Evolutionary conservation across 2,888 invertebrate species (phyloP), one percentile per base, ranked within the genome.

Genomic region (Campoplex nolae): DNA sequence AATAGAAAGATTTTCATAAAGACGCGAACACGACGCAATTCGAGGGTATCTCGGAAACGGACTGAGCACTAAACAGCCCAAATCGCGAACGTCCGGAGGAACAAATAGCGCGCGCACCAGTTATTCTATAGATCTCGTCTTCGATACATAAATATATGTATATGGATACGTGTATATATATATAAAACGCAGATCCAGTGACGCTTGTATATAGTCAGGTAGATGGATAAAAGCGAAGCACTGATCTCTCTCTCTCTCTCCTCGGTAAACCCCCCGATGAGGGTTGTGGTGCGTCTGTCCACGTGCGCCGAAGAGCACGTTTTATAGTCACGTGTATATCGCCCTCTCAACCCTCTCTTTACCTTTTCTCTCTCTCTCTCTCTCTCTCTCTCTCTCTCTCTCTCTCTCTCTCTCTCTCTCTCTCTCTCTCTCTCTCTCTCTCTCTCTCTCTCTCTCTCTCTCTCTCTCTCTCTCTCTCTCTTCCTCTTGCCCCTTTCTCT

Each of bases 251-350:
- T 62, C 38, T 38, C 35, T 54, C 73, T 35, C 51, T 18, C 56
- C 70, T 45, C 70, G 58, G 28, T 38, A 23, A 48, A 48, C 51
- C 70, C 79, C 42, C 23, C 45, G 51, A 38, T 88, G 89, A 89
- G 91, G 91, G 90, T 90, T 88, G 90, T 83, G 88, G 80, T 75
- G 82, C 85, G 87, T 78, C 70, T 87, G 74, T 92, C 93, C 94
- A 94, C 94, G 94, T 94, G 94, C 93, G 90, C 88, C 90, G 85
- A 88, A 83, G 89, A 92, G 93, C 94, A 94, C 94, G 94, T 94
- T 94, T 89, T 90, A 85, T 84, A 89, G 91, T 94, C 94, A 94
- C 94, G 93, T 92, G 92, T 90, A 88, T 11, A 42, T 65, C 51
- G 23, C 54, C 23, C 51, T 54, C 62, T n/a, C 85, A 75, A 73